Base-by-base conservation (phyloP, 2,797 vertebrate genomes). In the Sorex maritimensis region DNA sequence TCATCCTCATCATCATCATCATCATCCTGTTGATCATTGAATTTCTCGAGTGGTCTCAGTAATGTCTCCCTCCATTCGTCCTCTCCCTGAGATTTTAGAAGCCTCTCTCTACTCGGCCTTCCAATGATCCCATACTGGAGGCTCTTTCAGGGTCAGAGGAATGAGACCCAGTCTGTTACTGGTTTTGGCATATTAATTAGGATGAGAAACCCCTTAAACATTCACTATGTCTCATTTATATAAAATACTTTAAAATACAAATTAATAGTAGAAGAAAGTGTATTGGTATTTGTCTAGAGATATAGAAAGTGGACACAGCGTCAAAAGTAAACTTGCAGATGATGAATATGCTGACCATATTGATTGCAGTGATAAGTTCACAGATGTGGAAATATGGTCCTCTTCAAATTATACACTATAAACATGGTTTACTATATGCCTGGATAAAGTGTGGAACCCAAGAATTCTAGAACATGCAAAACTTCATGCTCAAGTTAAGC, bases 231-330 rank as follows among this genome's bases (percentile, higher is more conserved):
- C 77, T 5, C 2, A 63, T 86, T 90, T 63, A 63, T 15, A 91
- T 63, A 71, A 75, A 81, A 63, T 71, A 17, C 15, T 75, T 93
- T 89, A 79, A 81, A 91, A 89, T 82, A 41, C 55, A 68, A 92
- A 84, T 10, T 73, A 41, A 85, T 5, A 84, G 83, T 44, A 58
- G 90, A 49, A 61, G 19, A 86, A 79, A 91, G 55, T 49, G 74
- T 72, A 77, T n/a, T 14, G 63, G 6, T 72, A 23, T 10, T 2
- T 75, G 52, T 24, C 61, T 65, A 72, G 63, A 90, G 75, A 81
- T 13, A 12, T 77, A 72, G n/a, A 80, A 38, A 7, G 3, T 68
- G 12, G 82, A 6, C 44, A 52, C 80, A 21, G 23, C 58, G 49
- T 28, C 21, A 67, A 79, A 28, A 77, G 65, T 49, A 87, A 67